A percentile compares a stretch with the other conserved stretches of the same genome.
Conservation (phyloP, 2,888 invertebrate genomes). For the Halictus ligatus region DNA sequence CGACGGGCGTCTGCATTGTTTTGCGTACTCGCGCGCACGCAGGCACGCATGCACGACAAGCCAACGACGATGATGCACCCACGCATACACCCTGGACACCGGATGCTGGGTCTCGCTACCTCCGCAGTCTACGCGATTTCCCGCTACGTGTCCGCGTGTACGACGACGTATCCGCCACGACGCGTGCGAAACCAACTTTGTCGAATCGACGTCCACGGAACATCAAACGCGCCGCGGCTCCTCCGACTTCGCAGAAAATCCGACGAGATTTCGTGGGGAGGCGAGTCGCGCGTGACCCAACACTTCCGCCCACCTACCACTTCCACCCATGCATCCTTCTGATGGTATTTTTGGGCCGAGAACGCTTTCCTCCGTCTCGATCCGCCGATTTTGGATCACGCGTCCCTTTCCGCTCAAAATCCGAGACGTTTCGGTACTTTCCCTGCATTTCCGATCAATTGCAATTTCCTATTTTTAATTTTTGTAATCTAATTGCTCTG, state of each 20-base stretch:
- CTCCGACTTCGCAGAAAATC: constrained; percentile 46
- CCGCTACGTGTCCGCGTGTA: constrained; percentile 80
- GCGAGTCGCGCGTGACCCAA: constrained; percentile 25
- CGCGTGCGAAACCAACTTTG: constrained; percentile 60
- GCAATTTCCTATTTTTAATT: no score
- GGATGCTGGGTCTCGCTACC: constrained; percentile 79
- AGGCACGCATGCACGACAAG: constrained; percentile 57
- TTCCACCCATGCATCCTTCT: neutral
- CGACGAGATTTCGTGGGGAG: constrained; percentile 22
- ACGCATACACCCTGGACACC: constrained; percentile 71
- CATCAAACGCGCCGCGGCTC: constrained; percentile 64
- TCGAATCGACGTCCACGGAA: constrained; percentile 49
- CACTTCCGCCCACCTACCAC: neutral
- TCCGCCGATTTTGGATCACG: neutral
- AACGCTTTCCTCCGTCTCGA: neutral
- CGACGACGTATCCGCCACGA: constrained; percentile 57
- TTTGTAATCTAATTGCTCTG: no score
- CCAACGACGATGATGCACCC: constrained; percentile 32
- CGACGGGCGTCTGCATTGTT: constrained; percentile 82
- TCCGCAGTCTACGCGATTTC: constrained; percentile 81
- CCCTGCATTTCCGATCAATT: no score
- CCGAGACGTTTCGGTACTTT: neutral
- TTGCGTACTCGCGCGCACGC: constrained; percentile 75
- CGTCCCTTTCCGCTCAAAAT: neutral
- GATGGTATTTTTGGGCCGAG: constrained; percentile 8